phyloP scores from a whole-genome alignment of 2,888 invertebrate genomes.

The Pristionchus japonicus region DNA sequence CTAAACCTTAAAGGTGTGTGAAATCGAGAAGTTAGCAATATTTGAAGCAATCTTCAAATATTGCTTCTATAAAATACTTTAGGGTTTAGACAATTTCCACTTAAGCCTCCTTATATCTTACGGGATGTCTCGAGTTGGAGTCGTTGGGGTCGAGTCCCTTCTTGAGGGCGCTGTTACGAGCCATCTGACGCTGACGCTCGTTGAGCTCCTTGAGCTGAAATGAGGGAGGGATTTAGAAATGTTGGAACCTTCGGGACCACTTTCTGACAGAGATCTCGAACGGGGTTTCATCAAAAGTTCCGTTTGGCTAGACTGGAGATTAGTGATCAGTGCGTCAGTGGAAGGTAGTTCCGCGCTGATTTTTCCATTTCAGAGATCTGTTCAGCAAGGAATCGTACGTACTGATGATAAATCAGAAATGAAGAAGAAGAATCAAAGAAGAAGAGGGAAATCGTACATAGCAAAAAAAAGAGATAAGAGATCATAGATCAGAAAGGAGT shows the following conservation, averaged over 20 bases:
- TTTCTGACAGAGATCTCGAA: not conserved
- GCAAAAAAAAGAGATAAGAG: too few relatives aligned
- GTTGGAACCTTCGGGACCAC: not conserved
- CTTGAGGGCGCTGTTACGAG: slow-evolving; percentile 66
- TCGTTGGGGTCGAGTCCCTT: slow-evolving; percentile 69
- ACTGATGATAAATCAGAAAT: too few relatives aligned
- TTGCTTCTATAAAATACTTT: too few relatives aligned
- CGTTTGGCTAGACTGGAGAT: not conserved
- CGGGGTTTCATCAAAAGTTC: not conserved
- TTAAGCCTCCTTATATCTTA: slow-evolving; percentile 19
- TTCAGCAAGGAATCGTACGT: too few relatives aligned
- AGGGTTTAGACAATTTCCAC: too few relatives aligned
- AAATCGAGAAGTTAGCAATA: too few relatives aligned
- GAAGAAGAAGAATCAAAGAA: too few relatives aligned
- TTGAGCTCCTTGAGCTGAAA: slow-evolving; percentile 74
- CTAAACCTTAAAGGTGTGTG: too few relatives aligned
- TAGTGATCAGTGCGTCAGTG: not conserved
- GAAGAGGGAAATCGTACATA: not conserved
- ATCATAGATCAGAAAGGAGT: not conserved
- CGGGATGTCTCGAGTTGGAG: slow-evolving; percentile 62
- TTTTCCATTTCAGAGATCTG: too few relatives aligned
- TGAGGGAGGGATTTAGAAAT: not conserved
- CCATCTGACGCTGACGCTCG: slow-evolving; percentile 74
- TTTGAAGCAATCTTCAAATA: too few relatives aligned
- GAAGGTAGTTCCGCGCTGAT: not conserved